Evolutionary conservation across 2,113 vertebrate species (phyloP).

Genomic region (Myrmecophaga tridactyla): DNA sequence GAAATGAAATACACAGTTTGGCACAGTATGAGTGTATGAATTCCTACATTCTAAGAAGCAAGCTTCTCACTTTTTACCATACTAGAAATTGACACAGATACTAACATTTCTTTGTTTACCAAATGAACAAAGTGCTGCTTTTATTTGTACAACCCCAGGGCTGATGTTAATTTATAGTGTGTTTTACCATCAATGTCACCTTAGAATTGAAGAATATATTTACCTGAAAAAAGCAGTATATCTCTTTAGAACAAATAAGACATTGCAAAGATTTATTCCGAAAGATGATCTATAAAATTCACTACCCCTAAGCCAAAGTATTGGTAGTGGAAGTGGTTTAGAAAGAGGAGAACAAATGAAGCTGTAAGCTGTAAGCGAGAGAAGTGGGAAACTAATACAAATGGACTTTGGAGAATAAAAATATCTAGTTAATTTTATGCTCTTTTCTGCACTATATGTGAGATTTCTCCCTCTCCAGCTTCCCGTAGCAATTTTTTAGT

Average conservation of each 20-base stretch:
- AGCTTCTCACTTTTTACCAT: neutral
- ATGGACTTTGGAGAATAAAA: neutral
- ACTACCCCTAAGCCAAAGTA: neutral
- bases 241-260: neutral
- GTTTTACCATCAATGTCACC: neutral
- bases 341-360: neutral
- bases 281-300: neutral
- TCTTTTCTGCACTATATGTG: too few species aligned
- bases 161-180: neutral
- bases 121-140: neutral
- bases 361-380: rapidly evolving
- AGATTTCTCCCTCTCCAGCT: neutral
- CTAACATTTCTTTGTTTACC: neutral
- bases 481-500: neutral
- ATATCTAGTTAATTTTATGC: neutral
- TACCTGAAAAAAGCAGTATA: neutral
- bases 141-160: neutral
- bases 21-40: neutral
- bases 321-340: too few species aligned
- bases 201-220: neutral
- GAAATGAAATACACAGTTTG: neutral
- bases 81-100: neutral
- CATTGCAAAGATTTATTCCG: neutral
- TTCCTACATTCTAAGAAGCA: neutral
- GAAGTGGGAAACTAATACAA: neutral